Evolutionary conservation across 92 coral and sea anemone genomes (phyloP).

Genomic region (Epizoanthus stellaris): DNA sequence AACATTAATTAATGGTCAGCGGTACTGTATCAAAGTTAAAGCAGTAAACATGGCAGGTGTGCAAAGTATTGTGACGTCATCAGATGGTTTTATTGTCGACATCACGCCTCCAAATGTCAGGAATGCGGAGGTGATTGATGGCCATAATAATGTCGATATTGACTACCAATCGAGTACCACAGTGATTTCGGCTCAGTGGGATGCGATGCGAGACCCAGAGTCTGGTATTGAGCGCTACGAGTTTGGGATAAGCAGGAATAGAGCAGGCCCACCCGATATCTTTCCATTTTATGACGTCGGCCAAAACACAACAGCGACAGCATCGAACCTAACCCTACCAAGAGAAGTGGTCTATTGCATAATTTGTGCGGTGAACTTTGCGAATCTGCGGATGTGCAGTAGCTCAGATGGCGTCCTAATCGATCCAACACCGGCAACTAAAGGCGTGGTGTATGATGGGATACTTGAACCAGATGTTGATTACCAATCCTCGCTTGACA

Average conservation of each 20-base stretch:
- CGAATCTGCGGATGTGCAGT: conserved; percentile 74
- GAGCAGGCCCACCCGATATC: conserved; percentile 78
- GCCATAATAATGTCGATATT: conserved; percentile 75
- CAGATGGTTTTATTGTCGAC: conserved; percentile 89
- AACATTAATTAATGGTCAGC: conserved; percentile 89
- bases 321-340: conserved; percentile 62
- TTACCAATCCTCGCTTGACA: conserved; percentile 80
- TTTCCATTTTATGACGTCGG: conserved; percentile 67
- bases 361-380: conserved; percentile 88
- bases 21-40: conserved; percentile 90
- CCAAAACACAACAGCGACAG: conserved; percentile 74
- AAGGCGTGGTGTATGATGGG: conserved; percentile 95
- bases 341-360: conserved; percentile 85
- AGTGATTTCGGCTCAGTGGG: conserved; percentile 84
- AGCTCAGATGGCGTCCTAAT: conserved; percentile 95
- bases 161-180: conserved; percentile 80
- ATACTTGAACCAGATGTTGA: conserved; percentile 88
- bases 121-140: conserved; percentile 88
- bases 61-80: conserved; percentile 75
- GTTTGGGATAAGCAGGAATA: conserved; percentile 83
- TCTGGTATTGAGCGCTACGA: conserved; percentile 82
- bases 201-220: conserved; percentile 82
- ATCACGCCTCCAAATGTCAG: conserved; percentile 77
- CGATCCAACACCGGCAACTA: conserved; percentile 78
- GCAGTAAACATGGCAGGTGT: conserved; percentile 92